A percentile compares a stretch with the other conserved stretches of the same genome.
phyloP scores from a whole-genome alignment of 2,888 invertebrate genomes.

The Eulithis prunata region DNA sequence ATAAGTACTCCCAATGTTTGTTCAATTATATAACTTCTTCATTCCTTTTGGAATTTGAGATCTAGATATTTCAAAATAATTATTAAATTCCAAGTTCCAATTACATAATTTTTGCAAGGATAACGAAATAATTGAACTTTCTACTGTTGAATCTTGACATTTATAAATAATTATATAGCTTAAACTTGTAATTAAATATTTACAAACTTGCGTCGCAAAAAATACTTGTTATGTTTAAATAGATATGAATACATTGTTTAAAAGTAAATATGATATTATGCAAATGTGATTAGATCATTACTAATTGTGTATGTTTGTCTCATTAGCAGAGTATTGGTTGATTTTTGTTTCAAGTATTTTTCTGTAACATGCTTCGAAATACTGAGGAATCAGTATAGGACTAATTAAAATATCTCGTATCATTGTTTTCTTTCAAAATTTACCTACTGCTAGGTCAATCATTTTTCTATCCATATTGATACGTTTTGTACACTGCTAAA shows the following conservation, averaged over 20 bases:
- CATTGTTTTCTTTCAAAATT: too few relatives aligned
- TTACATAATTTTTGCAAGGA: background rate
- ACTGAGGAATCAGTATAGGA: too few relatives aligned
- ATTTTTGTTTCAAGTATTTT: background rate
- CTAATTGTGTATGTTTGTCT: constrained; percentile 19
- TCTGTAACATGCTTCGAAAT: too few relatives aligned
- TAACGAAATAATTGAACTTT: constrained; percentile 8
- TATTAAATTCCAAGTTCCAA: background rate
- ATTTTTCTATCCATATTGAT: too few relatives aligned
- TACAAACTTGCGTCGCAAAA: constrained; percentile 4
- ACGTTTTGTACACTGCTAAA: too few relatives aligned
- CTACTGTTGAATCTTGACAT: constrained; percentile 18
- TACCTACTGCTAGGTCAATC: too few relatives aligned
- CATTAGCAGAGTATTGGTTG: constrained; percentile 2
- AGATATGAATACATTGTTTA: constrained; percentile 6
- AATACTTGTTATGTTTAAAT: constrained; percentile 10
- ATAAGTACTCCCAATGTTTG: too few relatives aligned
- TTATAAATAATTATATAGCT: constrained; percentile 10
- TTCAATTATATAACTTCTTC: too few relatives aligned
- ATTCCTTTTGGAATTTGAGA: too few relatives aligned
- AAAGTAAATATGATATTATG: constrained; percentile 8
- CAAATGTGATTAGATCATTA: constrained; percentile 18
- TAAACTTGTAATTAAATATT: constrained; percentile 1
- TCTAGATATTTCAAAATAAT: too few relatives aligned
- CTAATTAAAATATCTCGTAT: too few relatives aligned